Evolutionary conservation across 2,797 vertebrate genomes (phyloP).

Genomic region (Emys orbicularis): DNA sequence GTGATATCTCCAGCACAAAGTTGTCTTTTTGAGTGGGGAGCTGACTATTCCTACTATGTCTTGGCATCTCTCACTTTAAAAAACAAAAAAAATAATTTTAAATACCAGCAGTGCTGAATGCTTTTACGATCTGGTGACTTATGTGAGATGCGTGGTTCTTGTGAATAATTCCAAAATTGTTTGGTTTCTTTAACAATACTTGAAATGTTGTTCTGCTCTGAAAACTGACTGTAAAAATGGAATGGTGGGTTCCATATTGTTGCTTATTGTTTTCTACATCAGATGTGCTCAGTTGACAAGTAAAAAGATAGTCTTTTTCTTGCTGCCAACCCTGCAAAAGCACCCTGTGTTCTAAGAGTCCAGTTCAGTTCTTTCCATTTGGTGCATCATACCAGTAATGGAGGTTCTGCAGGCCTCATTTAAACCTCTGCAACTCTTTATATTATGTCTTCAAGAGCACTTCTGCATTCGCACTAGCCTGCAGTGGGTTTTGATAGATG

Average conservation of each 20-base stretch:
- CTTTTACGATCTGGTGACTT: background rate
- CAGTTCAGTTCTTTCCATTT: background rate
- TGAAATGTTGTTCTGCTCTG: background rate
- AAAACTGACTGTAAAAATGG: background rate
- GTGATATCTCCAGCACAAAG: background rate
- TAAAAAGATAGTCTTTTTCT: background rate
- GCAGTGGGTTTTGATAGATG: background rate
- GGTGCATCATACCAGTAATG: background rate
- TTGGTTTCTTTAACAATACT: background rate
- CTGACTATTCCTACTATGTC: background rate
- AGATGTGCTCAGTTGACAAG: background rate
- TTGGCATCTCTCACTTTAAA: background rate
- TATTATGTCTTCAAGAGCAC: background rate
- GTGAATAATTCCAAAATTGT: background rate
- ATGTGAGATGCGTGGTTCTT: background rate
- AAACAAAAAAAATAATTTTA: background rate
- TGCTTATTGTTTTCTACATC: accelerated
- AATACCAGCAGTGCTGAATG: background rate
- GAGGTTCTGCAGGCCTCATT: background rate
- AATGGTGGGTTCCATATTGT: background rate
- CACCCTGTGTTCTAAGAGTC: no score
- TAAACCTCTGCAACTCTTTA: background rate
- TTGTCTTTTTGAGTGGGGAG: background rate
- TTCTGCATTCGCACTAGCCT: background rate
- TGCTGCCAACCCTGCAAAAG: background rate